A percentile compares a stretch with the other conserved stretches of the same genome.
Evolutionary conservation across 2,888 invertebrate genomes (phyloP).

Genomic region (Nebria salina): DNA sequence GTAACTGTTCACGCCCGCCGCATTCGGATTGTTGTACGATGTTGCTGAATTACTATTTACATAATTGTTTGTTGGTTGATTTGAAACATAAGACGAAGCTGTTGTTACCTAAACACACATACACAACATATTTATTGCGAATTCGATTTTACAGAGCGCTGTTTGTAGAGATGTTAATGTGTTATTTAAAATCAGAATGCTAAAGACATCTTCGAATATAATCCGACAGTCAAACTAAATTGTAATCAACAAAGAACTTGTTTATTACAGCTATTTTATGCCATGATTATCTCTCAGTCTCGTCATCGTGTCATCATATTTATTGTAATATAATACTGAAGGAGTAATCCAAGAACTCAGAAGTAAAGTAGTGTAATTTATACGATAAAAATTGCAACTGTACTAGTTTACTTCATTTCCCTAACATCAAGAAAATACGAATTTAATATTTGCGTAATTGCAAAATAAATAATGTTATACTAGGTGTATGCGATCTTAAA

Average conservation of each 20-base stretch:
- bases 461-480: too few species aligned
- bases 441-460: too few species aligned
- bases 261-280: constrained; percentile 35
- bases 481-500: too few species aligned
- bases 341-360: too few species aligned
- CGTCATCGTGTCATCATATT: constrained; percentile 57
- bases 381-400: too few species aligned
- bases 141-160: not conserved
- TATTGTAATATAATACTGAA: constrained; percentile 6
- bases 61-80: constrained; percentile 57
- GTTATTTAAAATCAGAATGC: constrained; percentile 50
- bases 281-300: constrained; percentile 52
- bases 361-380: too few species aligned
- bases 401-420: too few species aligned
- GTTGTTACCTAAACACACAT: constrained; percentile 60
- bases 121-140: constrained; percentile 2
- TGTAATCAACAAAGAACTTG: constrained; percentile 51
- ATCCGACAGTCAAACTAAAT: constrained; percentile 2
- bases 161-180: not conserved
- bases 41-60: constrained; percentile 57
- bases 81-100: constrained; percentile 53
- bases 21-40: constrained; percentile 55
- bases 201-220: constrained; percentile 49
- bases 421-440: too few species aligned
- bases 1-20: constrained; percentile 54